Percentiles rank a stretch among this genome's conserved stretches.
Evolutionary conservation across 2,113 vertebrate genomes (phyloP).

Genomic region (Alouatta palliata): DNA sequence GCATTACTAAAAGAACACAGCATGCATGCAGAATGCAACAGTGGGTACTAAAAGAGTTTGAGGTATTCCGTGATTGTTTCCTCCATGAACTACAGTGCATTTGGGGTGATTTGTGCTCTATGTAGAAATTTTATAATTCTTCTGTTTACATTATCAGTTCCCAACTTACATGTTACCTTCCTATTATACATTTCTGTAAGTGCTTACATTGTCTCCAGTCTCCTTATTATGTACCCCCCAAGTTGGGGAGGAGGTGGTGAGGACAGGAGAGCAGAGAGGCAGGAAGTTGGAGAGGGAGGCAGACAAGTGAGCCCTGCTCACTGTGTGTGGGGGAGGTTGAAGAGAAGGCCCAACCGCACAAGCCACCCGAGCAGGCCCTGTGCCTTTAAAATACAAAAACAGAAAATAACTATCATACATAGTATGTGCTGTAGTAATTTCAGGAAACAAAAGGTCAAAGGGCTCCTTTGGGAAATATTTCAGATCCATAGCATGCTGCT

Average conservation of each 20-base stretch:
- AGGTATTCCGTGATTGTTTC: constrained; percentile 10
- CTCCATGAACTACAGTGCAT: neutral
- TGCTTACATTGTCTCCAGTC: neutral
- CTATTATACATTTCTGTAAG: constrained; percentile 45
- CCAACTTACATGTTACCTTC: constrained; percentile 24
- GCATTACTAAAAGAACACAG: constrained; percentile 45
- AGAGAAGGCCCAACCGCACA: neutral
- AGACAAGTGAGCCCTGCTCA: neutral
- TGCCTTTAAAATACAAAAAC: neutral
- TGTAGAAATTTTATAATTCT: constrained; percentile 31
- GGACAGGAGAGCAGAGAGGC: neutral
- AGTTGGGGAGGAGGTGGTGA: neutral
- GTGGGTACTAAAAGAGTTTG: neutral
- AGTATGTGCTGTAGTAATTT: neutral
- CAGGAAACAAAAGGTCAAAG: neutral
- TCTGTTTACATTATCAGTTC: constrained; percentile 28
- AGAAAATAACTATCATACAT: neutral
- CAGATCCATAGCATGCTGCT: neutral
- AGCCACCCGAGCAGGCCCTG: neutral
- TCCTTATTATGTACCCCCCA: neutral
- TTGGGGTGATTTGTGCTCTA: constrained; percentile 3
- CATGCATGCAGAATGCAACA: constrained; percentile 26
- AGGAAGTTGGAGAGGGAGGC: constrained; percentile 7
- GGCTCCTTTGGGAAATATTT: constrained; percentile 40
- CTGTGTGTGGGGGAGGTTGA: neutral